These are phyloP conservation scores for Augochlora pura DNA, from an alignment of 1,140 invertebrate genomes.

Conservation along the genomic window DNA sequence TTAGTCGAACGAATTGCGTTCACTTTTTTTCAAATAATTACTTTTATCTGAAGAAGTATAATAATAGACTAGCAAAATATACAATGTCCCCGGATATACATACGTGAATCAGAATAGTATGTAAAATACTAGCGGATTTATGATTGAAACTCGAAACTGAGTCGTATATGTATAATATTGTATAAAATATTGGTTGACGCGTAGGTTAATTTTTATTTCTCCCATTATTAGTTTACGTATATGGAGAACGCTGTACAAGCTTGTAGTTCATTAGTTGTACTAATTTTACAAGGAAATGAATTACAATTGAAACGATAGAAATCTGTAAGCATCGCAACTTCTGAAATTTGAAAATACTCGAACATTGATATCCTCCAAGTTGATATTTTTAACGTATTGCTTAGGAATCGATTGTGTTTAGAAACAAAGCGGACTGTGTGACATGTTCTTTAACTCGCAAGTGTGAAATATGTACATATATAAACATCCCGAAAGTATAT, in stretches of 20 bases:
- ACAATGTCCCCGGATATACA: background rate
- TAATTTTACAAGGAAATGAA: background rate
- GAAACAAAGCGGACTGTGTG: too few species aligned
- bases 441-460: too few species aligned
- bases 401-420: too few species aligned
- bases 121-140: background rate
- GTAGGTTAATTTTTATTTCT: background rate
- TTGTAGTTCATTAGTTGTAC: background rate
- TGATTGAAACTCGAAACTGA: background rate
- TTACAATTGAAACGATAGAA: background rate
- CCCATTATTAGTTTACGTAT: background rate
- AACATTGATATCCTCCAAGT: too few species aligned
- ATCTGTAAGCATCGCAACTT: too few species aligned
- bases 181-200: background rate
- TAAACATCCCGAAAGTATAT: too few species aligned
- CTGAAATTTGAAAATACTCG: too few species aligned
- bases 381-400: too few species aligned
- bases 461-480: too few species aligned
- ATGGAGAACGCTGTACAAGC: background rate
- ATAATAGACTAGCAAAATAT: background rate
- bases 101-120: constrained; percentile 1
- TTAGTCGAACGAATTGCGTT: background rate
- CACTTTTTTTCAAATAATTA: background rate
- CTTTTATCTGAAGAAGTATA: background rate
- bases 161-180: background rate